phyloP scores from a whole-genome alignment of 2,797 vertebrate genomes.

The Alcedo atthis region DNA sequence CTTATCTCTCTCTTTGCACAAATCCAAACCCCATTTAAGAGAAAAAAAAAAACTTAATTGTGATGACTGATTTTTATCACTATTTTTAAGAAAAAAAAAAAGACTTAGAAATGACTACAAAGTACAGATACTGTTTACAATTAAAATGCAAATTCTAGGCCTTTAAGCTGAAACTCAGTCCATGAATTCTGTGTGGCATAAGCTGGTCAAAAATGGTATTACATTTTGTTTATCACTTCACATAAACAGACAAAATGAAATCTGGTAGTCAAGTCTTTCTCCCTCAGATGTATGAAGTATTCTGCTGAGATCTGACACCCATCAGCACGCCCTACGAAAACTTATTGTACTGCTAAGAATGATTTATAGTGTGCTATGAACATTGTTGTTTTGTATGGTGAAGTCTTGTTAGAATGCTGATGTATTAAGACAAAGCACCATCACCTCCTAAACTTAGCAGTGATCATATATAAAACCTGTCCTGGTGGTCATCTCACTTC shows the following conservation, averaged over 20 bases:
- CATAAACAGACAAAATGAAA: background rate
- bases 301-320: conserved; percentile 19
- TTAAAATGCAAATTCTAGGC: conserved; percentile 42
- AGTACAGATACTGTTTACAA: conserved; percentile 7
- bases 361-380: conserved; percentile 37
- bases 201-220: background rate
- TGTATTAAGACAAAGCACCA: conserved; percentile 48
- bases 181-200: background rate
- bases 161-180: conserved; percentile 9
- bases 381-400: background rate
- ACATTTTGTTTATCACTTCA: background rate
- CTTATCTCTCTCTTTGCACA: background rate
- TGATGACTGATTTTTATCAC: conserved; percentile 17
- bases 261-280: conserved; percentile 1
- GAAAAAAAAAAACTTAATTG: background rate
- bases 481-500: conserved; percentile 9
- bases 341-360: conserved; percentile 39
- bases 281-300: conserved; percentile 2
- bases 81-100: background rate
- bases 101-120: background rate
- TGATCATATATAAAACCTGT: conserved; percentile 41
- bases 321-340: background rate
- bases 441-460: conserved; percentile 48
- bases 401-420: conserved; percentile 61
- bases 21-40: conserved; percentile 5